A percentile compares a stretch with the other conserved stretches of the same genome.
These are phyloP conservation scores for Catagonus wagneri DNA, from an alignment of 2,113 vertebrate species.

Conservation along the genomic window DNA sequence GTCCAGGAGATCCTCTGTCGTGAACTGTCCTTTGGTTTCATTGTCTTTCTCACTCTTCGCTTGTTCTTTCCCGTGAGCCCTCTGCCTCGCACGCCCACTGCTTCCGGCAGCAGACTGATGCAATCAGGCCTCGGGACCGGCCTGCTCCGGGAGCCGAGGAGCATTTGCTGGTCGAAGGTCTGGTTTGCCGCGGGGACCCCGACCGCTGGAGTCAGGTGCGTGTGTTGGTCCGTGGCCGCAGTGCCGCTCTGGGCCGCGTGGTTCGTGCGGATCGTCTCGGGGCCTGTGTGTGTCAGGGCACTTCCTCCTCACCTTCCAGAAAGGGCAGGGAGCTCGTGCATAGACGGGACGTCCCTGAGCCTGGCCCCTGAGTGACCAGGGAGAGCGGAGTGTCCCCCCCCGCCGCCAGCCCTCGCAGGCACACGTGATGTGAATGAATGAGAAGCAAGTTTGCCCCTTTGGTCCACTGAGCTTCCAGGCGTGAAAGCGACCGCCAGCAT, in stretches of 20 bases:
- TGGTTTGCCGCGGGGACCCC: neutral
- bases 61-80: neutral
- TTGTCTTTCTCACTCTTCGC: neutral
- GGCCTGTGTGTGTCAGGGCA: fast-evolving
- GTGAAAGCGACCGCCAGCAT: fast-evolving
- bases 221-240: fast-evolving
- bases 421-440: fast-evolving
- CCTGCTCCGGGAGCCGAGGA: neutral
- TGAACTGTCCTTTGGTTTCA: fast-evolving
- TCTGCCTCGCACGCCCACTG: fast-evolving
- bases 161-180: neutral
- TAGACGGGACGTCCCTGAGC: fast-evolving
- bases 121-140: too few species aligned
- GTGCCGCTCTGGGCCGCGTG: neutral
- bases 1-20: neutral
- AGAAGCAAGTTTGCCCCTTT: neutral
- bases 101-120: neutral
- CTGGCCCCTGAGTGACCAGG: neutral
- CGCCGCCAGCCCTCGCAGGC: neutral
- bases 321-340: neutral
- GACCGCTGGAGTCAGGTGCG: fast-evolving
- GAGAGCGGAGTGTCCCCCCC: neutral
- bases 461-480: fast-evolving
- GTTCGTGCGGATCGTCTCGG: neutral
- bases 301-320: fast-evolving